A percentile compares a stretch with the other conserved stretches of the same genome.
These are phyloP conservation scores for Bombus vancouverensis DNA, from an alignment of 1,140 invertebrate genomes.

Conservation along the genomic window DNA sequence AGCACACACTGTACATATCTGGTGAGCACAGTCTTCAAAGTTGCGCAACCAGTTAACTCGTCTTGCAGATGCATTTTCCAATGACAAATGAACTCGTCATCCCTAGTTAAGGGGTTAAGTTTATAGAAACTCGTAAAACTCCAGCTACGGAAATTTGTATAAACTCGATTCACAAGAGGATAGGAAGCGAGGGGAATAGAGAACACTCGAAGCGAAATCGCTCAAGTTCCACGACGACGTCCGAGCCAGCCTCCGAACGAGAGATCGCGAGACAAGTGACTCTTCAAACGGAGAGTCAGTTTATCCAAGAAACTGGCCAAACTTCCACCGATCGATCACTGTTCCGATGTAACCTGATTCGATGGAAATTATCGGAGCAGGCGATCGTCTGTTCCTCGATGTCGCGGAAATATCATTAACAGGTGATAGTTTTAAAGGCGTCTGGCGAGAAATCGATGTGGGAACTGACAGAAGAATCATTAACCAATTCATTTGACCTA, in stretches of 20 bases:
- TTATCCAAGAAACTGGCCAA: slow-evolving; percentile 11
- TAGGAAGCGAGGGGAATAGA: not conserved
- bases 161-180: not conserved
- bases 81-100: not conserved
- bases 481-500: not conserved
- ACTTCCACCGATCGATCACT: not conserved
- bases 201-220: not conserved
- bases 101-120: not conserved
- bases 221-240: not conserved
- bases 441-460: not conserved
- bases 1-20: too few relatives aligned
- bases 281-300: not conserved
- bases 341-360: not conserved
- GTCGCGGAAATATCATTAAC: not conserved
- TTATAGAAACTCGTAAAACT: not conserved
- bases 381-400: not conserved
- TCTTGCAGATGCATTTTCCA: too few relatives aligned
- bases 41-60: too few relatives aligned
- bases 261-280: not conserved
- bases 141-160: not conserved
- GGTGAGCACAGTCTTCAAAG: too few relatives aligned
- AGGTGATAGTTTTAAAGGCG: slow-evolving; percentile 23
- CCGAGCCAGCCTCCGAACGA: not conserved
- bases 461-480: not conserved
- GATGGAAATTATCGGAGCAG: not conserved